Percentiles rank a stretch among this genome's conserved stretches.
Evolutionary conservation across 2,797 vertebrate genomes (phyloP).

Genomic region (Sphaeramia orbicularis): DNA sequence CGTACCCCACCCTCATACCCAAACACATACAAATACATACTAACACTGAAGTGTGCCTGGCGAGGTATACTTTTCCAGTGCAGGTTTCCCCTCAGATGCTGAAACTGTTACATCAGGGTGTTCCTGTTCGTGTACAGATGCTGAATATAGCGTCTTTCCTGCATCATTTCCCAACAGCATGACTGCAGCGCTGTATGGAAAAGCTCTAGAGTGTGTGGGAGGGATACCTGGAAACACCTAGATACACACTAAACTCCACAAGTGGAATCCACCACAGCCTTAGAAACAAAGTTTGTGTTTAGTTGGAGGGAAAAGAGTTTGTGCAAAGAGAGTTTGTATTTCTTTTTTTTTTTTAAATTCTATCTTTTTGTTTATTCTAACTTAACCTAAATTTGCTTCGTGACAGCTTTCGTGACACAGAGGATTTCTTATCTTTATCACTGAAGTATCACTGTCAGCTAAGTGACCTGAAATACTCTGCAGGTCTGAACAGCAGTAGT

Average conservation of each 20-base stretch:
- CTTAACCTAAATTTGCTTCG: no score
- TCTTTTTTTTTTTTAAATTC: not conserved
- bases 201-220: not conserved
- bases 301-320: not conserved
- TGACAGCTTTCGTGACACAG: not conserved
- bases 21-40: not conserved
- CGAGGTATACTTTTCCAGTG: conserved; percentile 21
- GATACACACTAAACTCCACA: not conserved
- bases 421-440: conserved; percentile 21
- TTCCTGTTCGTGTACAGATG: not conserved
- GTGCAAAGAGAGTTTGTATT: no score
- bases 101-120: not conserved
- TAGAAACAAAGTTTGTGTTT: not conserved
- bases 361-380: not conserved
- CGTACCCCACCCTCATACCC: conserved; percentile 34
- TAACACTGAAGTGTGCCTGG: not conserved
- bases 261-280: not conserved
- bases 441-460: conserved; percentile 11
- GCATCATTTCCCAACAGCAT: conserved; percentile 3
- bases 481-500: conserved; percentile 25
- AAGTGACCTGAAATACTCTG: conserved; percentile 43
- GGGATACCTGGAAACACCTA: not conserved
- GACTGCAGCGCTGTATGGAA: not conserved
- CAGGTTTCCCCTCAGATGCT: conserved; percentile 29
- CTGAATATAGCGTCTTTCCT: conserved; percentile 19